These are phyloP conservation scores for Epizoanthus fatuus DNA, from an alignment of 92 coral and sea anemone species.

Conservation along the genomic window DNA sequence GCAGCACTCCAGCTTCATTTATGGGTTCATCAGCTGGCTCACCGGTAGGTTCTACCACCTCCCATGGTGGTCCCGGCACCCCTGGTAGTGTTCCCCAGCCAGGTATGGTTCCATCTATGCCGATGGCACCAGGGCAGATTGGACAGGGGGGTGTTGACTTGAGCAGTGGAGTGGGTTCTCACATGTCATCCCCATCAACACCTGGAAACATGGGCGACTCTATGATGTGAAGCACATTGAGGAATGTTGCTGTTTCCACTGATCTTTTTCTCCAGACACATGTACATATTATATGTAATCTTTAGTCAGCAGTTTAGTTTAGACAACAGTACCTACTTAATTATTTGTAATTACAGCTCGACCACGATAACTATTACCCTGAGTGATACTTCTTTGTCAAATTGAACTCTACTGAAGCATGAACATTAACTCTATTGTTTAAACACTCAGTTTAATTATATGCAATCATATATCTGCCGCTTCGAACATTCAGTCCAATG, in stretches of 20 bases:
- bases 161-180: conserved; percentile 68
- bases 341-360: too few relatives aligned
- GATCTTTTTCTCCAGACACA: not conserved
- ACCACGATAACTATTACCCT: too few relatives aligned
- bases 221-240: not conserved
- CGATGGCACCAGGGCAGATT: conserved; percentile 45
- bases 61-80: conserved; percentile 81
- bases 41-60: conserved; percentile 70
- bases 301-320: not conserved
- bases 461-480: too few relatives aligned
- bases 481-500: too few relatives aligned
- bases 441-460: too few relatives aligned
- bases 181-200: conserved; percentile 71
- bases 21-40: conserved; percentile 83
- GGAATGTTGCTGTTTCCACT: not conserved
- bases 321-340: not conserved
- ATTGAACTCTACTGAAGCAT: too few relatives aligned
- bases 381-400: too few relatives aligned
- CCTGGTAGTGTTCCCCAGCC: conserved; percentile 64
- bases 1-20: conserved; percentile 92
- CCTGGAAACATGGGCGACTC: conserved; percentile 52
- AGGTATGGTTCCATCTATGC: conserved; percentile 46
- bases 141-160: conserved; percentile 68
- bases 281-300: conserved; percentile 24
- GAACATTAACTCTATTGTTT: too few relatives aligned